Evolutionary conservation across 2,797 vertebrate genomes (phyloP).

Genomic region (Echeneis naucrates): DNA sequence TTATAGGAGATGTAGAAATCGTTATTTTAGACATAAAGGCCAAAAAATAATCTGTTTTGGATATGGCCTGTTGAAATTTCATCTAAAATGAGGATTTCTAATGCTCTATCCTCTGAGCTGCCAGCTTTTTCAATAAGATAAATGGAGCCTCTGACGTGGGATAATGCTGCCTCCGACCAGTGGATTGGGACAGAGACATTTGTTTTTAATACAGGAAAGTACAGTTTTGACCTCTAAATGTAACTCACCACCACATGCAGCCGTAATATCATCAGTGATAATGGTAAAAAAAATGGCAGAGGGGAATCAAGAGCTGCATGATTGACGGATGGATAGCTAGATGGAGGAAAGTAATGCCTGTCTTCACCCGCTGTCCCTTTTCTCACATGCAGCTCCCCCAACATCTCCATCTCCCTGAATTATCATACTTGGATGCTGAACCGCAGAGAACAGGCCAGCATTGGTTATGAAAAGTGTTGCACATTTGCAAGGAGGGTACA

Average conservation of each 20-base stretch:
- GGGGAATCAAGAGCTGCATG: constrained; percentile 49
- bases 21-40: constrained; percentile 71
- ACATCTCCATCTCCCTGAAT: constrained; percentile 44
- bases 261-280: constrained; percentile 70
- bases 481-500: constrained; percentile 54
- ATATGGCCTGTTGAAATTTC: constrained; percentile 67
- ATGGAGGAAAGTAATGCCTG: constrained; percentile 54
- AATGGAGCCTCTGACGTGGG: constrained; percentile 68
- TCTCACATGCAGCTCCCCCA: constrained; percentile 45
- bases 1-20: constrained; percentile 70
- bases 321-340: constrained; percentile 60
- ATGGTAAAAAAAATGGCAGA: constrained; percentile 67
- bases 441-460: constrained; percentile 40
- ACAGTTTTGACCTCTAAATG: constrained; percentile 78
- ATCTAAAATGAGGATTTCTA: constrained; percentile 61
- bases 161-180: constrained; percentile 67
- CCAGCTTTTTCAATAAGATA: constrained; percentile 72
- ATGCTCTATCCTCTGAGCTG: constrained; percentile 58
- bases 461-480: constrained; percentile 59
- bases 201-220: constrained; percentile 75
- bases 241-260: constrained; percentile 65
- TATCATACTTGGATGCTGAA: constrained; percentile 64
- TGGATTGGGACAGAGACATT: constrained; percentile 59
- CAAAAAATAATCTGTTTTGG: constrained; percentile 74
- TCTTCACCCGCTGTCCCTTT: constrained; percentile 52